Conservation (phyloP, 2,113 vertebrate species). For the Centropus bengalensis region DNA sequence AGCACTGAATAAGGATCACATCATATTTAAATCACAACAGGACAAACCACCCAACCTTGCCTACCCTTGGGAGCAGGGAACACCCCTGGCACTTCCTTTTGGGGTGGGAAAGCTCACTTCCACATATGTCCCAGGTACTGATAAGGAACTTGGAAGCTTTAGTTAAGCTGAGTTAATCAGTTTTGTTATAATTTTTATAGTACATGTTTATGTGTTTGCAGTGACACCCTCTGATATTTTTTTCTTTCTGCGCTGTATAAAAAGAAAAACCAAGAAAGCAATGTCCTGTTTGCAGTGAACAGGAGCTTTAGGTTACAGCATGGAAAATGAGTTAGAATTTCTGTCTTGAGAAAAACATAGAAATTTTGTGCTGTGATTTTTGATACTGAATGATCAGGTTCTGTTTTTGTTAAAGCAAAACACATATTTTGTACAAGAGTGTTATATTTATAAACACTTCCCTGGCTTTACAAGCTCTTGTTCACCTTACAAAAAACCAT, state of each 20-base stretch:
- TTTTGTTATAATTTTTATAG: conserved; percentile 48
- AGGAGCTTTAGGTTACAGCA: background rate
- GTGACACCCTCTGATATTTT: conserved; percentile 35
- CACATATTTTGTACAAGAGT: background rate
- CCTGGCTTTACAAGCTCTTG: background rate
- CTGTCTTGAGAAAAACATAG: background rate
- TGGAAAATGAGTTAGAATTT: conserved; percentile 44
- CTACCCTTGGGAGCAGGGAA: conserved; percentile 58
- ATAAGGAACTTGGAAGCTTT: conserved; percentile 64
- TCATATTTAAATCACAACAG: conserved; percentile 67
- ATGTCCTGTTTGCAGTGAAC: conserved; percentile 33
- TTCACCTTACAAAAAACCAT: background rate
- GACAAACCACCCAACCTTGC: conserved; percentile 67
- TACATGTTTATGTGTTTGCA: conserved; percentile 57
- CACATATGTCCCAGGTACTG: conserved; percentile 49
- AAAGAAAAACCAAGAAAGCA: conserved; percentile 27
- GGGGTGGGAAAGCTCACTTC: conserved; percentile 62
- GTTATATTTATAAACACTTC: conserved; percentile 34
- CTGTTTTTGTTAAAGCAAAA: conserved; percentile 45
- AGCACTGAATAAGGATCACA: conserved; percentile 62
- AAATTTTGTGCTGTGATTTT: conserved; percentile 41
- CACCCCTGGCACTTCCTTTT: conserved; percentile 73
- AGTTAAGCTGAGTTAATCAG: conserved; percentile 33
- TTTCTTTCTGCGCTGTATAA: background rate
- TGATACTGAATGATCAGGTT: conserved; percentile 8